Base-by-base conservation (phyloP, 1,140 invertebrate genomes). In the Lepidostoma basale region DNA sequence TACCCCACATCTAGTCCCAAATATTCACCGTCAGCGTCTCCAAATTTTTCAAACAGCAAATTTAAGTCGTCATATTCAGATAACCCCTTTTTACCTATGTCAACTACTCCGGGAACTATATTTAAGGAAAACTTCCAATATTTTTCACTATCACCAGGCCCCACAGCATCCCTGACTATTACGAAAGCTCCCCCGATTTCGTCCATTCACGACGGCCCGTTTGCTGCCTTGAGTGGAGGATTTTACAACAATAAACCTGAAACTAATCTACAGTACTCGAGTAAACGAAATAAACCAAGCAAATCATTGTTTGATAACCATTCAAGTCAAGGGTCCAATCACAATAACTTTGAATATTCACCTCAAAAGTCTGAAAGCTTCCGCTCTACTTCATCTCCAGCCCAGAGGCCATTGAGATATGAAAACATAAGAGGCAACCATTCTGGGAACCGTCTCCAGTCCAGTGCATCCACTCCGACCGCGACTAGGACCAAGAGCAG, bases 101-200 rank as follows among this genome's bases (percentile, higher is more conserved):
- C 59, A 10, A 47, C 71, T 14, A 69, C 64, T 20, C 25, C 67
- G 12, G 16, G 56, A 3, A 45, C 56, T 26, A 60, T 20, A 22
- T 72, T 14, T 68, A 72, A 73, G 39, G 70, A 73, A 20, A 69
- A 67, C 42, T 73, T 73, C 62, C 66, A 66, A 45, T 70, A 62
- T 26, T 73, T 73, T 64, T 67, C 67, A 6, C 30, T 70, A 26
- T 68, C 68, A 47, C 68, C 68, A 5, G 63, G 49, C 44, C 25
- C 54, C 14, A 16, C 40, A 30, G 16, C 6, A 3, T 23, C 39
- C 23, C 77, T 79, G 73, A 76, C 81, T 25, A 82, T 83, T 42
- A 83, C 82, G 49, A 83, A 83, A 78, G 78, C 80, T 73, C 82
- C 82, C n/a, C 82, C 81, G 4, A 83, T 83, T 72, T 83, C 82